Base-by-base conservation (phyloP, 2,113 vertebrate species). In the Panurus biarmicus region DNA sequence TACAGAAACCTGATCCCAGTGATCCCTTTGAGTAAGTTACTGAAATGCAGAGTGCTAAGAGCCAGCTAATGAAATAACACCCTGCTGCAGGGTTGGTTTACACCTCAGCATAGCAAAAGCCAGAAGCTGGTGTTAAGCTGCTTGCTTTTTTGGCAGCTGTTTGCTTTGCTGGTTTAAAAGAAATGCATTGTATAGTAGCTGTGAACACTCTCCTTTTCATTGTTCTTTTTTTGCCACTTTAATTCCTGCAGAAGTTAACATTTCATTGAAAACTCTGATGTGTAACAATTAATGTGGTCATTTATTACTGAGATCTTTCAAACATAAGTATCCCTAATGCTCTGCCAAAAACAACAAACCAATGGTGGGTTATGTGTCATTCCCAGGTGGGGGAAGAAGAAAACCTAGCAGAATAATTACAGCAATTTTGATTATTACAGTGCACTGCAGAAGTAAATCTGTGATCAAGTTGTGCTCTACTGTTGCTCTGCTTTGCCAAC, bases 21-120 rank as follows among this genome's bases (percentile, higher is more conserved):
- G 98, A 99, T 79, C 98, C 99, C 17, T 99, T 99, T 64, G 98
- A 99, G 99, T 99, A 96, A 99, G 99, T 98, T 83, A 11, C 14
- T 61, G 65, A 57, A 64, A 65, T 1, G 10, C 44, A 22, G 85
- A 3, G 45, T 48, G 42, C 61, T 66, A 50, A 90, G 69, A 90
- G 61, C 76, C 51, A 40, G 51, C 86, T 93, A 23, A 91, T 36
- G 54, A 56, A n/a, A 36, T 33, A 73, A 74, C 58, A 44, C n/a
- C 72, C 69, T 85, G 50, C 66, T 84, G 77, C 12, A 61, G 91
- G 58, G 22, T 25, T 87, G 77, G 57, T 65, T 94, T 95, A 74
- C 53, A 50, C 33, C 64, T 90, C 74, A 22, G 70, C 71, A 35
- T 19, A 53, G 67, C 71, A 62, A 44, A 90, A 91, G 74, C 84